Conservation (phyloP, 2,888 invertebrate species). For the Epinotia ramella region DNA sequence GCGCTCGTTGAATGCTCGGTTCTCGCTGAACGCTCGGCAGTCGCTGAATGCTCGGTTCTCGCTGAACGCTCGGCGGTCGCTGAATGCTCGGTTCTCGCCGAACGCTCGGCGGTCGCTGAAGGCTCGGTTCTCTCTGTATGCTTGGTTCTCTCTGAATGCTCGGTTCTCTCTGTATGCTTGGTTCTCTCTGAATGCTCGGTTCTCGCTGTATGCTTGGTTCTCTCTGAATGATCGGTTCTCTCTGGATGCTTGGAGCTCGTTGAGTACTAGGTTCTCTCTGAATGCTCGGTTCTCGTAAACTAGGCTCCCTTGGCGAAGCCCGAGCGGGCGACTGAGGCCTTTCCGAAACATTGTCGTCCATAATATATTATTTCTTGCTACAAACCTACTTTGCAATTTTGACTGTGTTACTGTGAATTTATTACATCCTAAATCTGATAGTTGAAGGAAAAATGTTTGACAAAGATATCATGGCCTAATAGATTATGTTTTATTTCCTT, state of each 20-base stretch:
- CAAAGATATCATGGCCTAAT: conserved; percentile 61
- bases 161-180: not conserved
- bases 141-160: conserved; percentile 3
- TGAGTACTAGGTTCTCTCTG: conserved; percentile 23
- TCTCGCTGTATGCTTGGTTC: not conserved
- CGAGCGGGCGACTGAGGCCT: not conserved
- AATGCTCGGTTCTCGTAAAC: conserved; percentile 10
- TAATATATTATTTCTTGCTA: conserved; percentile 9
- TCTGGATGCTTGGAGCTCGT: not conserved
- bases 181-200: conserved; percentile 2
- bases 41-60: conserved; percentile 10
- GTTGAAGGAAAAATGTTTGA: conserved; percentile 45
- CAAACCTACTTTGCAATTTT: conserved; percentile 25
- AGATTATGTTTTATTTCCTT: conserved; percentile 54
- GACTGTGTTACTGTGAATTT: conserved; percentile 52
- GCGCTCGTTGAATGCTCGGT: conserved; percentile 1
- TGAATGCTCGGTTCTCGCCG: conserved; percentile 6
- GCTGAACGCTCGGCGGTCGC: not conserved
- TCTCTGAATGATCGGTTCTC: conserved; percentile 7
- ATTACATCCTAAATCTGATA: conserved; percentile 51
- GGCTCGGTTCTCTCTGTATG: not conserved
- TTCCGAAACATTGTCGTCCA: conserved; percentile 37
- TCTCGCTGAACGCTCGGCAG: not conserved
- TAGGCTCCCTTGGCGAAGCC: conserved; percentile 5
- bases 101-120: not conserved